phyloP scores from a whole-genome alignment of 2,797 vertebrate genomes.

The Anguilla pacifica region DNA sequence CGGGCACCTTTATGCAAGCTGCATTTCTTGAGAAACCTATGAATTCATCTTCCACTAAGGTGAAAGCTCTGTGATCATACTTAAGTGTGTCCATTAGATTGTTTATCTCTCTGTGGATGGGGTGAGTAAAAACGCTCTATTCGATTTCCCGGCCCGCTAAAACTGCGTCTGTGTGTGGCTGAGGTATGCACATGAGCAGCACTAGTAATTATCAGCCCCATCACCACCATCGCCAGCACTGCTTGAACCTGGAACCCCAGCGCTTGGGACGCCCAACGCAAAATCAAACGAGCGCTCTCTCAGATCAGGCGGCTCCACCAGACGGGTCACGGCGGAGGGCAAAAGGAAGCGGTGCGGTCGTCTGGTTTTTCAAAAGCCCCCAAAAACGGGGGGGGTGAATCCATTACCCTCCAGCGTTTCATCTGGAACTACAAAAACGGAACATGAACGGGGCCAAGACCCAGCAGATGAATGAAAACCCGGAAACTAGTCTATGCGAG shows the following conservation, averaged over 20 bases:
- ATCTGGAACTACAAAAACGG: not conserved
- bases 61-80: not conserved
- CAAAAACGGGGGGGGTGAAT: not conserved
- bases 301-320: not conserved
- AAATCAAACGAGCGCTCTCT: not conserved
- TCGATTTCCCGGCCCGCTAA: not conserved
- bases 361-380: not conserved
- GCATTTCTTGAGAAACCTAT: not conserved
- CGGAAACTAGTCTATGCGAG: not conserved
- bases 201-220: too few relatives aligned
- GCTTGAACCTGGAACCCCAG: not conserved
- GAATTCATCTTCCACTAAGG: not conserved
- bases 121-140: not conserved
- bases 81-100: not conserved
- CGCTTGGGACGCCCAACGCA: not conserved
- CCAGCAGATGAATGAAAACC: not conserved
- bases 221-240: not conserved
- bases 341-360: not conserved
- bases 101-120: not conserved
- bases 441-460: not conserved
- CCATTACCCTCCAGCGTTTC: not conserved
- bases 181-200: not conserved
- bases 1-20: not conserved
- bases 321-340: not conserved
- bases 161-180: not conserved